These are phyloP conservation scores for Globia sparganii DNA, from an alignment of 2,888 invertebrate genomes.

Conservation along the genomic window DNA sequence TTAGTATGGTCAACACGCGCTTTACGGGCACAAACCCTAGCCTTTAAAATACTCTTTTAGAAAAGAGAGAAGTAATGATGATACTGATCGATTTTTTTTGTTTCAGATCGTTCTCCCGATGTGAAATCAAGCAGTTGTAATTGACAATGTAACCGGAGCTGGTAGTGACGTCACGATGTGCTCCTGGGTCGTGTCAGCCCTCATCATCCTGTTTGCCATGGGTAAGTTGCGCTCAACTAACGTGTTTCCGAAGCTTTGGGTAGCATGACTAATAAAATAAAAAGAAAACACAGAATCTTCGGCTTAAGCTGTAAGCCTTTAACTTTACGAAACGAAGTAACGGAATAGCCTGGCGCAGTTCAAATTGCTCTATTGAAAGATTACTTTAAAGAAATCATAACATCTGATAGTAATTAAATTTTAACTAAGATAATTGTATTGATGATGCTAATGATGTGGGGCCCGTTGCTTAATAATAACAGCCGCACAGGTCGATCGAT, in stretches of 20 bases:
- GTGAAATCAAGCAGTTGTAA: slow-evolving; percentile 52
- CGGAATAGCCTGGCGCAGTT: background rate
- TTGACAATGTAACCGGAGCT: slow-evolving; percentile 73
- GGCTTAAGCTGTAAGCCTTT: background rate
- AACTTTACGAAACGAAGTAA: no score
- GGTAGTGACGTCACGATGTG: slow-evolving; percentile 80
- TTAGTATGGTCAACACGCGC: no score
- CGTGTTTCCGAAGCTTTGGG: background rate
- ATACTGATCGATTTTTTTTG: slow-evolving; percentile 48
- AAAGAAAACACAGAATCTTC: background rate
- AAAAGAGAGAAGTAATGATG: no score
- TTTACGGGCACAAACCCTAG: no score
- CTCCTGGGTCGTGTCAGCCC: slow-evolving; percentile 84
- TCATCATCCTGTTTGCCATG: slow-evolving; percentile 86
- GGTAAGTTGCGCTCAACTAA: slow-evolving; percentile 74
- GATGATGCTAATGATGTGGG: no score
- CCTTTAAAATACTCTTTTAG: no score
- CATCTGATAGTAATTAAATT: background rate
- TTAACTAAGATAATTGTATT: no score
- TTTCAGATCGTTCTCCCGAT: slow-evolving; percentile 64
- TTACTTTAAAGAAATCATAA: background rate
- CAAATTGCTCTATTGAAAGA: background rate
- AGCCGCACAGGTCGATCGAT: no score
- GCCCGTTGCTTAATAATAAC: no score
- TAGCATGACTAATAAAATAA: background rate